Evolutionary conservation across 2,113 vertebrate species (phyloP).

Genomic region (Sceloporus undulatus): DNA sequence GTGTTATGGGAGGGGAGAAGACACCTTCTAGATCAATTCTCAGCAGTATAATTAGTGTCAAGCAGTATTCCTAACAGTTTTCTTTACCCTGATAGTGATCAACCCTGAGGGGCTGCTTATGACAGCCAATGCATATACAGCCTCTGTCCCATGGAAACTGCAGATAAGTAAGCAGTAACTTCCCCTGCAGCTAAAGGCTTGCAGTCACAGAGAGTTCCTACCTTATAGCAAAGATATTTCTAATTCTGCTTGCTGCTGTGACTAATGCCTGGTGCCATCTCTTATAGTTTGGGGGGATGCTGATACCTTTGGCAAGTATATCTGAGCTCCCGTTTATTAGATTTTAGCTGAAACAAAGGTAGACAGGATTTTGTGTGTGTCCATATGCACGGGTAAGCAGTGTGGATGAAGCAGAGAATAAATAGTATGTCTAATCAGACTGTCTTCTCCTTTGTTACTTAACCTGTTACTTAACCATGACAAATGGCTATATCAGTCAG

Average conservation of each 20-base stretch:
- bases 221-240: not conserved
- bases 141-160: not conserved
- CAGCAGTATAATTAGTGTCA: not conserved
- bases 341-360: not conserved
- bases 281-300: not conserved
- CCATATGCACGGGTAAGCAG: not conserved
- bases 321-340: not conserved
- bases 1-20: not conserved
- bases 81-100: not conserved
- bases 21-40: not conserved
- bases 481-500: not conserved
- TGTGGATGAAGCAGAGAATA: not conserved
- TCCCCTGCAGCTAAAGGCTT: not conserved
- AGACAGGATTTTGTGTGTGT: not conserved
- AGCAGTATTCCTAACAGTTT: not conserved
- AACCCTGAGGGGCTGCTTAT: not conserved
- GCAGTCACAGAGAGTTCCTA: not conserved
- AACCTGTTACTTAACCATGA: not conserved
- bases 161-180: constrained; percentile 6
- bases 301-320: not conserved
- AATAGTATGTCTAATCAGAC: not conserved
- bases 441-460: not conserved
- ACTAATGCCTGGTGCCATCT: not conserved
- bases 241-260: not conserved
- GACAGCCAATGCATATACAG: too few relatives aligned